Evolutionary conservation across 2,888 invertebrate genomes (phyloP).

Genomic region (Leptinotarsa juncta): DNA sequence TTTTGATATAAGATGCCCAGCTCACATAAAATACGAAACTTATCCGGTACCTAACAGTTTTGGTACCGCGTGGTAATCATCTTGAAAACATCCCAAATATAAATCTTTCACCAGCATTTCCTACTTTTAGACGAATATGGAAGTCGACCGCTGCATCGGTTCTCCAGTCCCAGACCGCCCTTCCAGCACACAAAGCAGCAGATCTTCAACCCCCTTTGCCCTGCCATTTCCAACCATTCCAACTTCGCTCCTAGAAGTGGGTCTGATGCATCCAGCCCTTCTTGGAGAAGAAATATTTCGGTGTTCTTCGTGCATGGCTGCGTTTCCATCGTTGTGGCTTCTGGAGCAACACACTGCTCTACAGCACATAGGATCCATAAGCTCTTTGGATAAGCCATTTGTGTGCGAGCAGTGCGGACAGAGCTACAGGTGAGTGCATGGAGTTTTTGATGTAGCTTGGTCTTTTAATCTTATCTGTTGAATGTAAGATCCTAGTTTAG

Average conservation of each 20-base stretch:
- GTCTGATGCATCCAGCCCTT: constrained; percentile 67
- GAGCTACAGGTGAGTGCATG: constrained; percentile 74
- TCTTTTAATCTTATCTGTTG: neutral
- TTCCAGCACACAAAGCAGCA: constrained; percentile 65
- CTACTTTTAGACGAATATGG: constrained; percentile 33
- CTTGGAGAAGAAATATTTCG: constrained; percentile 64
- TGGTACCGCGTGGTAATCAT: too few species aligned
- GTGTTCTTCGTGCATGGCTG: constrained; percentile 86
- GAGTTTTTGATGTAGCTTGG: neutral
- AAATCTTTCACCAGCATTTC: too few species aligned
- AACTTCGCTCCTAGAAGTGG: constrained; percentile 69
- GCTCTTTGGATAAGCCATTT: constrained; percentile 84
- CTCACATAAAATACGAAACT: too few species aligned
- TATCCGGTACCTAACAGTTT: too few species aligned
- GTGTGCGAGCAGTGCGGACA: constrained; percentile 93
- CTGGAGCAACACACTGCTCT: constrained; percentile 87
- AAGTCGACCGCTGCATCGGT: constrained; percentile 51
- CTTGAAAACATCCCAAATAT: too few species aligned
- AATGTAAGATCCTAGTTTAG: too few species aligned
- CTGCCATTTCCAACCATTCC: constrained; percentile 68
- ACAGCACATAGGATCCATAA: constrained; percentile 76
- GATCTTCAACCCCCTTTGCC: constrained; percentile 70
- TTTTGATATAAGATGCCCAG: too few species aligned
- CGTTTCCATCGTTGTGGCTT: constrained; percentile 89
- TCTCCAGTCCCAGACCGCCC: constrained; percentile 63